Evolutionary conservation across 2,113 vertebrate species (phyloP).

Genomic region (Acanthisitta chloris): DNA sequence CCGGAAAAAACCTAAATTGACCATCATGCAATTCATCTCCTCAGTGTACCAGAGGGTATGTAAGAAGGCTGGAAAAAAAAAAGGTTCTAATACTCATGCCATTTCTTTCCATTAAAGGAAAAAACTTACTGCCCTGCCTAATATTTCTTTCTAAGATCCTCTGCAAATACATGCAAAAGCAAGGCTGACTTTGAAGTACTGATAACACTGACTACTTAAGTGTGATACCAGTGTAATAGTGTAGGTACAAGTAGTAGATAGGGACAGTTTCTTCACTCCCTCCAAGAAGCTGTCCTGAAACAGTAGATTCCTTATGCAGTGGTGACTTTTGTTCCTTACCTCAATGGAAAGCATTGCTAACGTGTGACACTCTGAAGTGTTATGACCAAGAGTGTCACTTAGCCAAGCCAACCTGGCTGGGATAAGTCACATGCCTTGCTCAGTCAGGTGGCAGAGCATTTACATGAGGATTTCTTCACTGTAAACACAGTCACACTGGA

Average conservation of each 20-base stretch:
- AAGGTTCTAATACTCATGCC: neutral
- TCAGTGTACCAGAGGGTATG: neutral
- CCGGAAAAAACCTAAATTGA: neutral
- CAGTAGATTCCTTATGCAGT: neutral
- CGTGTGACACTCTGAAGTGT: neutral
- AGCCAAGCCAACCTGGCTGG: neutral
- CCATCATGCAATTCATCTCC: neutral
- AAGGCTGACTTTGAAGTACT: neutral
- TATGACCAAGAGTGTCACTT: neutral
- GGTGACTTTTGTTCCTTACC: neutral
- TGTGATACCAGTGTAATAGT: neutral
- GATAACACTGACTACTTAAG: neutral
- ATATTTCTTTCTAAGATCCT: neutral
- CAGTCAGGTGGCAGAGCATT: neutral
- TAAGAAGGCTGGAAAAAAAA: neutral
- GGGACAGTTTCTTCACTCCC: neutral
- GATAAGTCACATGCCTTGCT: neutral
- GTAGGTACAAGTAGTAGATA: neutral
- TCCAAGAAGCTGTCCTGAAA: neutral
- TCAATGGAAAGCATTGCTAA: neutral
- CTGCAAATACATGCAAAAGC: neutral
- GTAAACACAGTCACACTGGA: neutral
- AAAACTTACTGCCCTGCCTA: neutral
- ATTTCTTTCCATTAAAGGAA: conserved; percentile 48
- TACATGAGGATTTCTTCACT: neutral